Base-by-base conservation (phyloP, 2,113 vertebrate genomes). In the Ursus arctos region DNA sequence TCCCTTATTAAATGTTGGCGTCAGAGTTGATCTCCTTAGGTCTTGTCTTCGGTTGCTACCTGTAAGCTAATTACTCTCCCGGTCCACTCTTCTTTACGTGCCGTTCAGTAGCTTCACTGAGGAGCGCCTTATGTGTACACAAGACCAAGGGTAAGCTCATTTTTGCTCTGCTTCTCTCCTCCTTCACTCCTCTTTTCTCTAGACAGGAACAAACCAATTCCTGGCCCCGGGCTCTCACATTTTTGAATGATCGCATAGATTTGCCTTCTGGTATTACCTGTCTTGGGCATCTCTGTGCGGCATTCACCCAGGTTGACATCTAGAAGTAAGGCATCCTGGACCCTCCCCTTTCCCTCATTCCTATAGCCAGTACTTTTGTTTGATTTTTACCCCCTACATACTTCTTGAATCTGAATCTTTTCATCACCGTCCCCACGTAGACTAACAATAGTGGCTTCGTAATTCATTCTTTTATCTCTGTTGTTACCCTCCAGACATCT, bases 341-440 rank as follows among this genome's bases (percentile, higher is more conserved):
- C 18, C 19, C 53, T 95, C 21, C 9, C 24, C 36, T 67, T 43
- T 19, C n/a, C 53, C 31, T 90, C 15, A n/a, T 94, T 93, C 22
- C 57, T n/a, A 10, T 43, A 93, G 19, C 31, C 40, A 40, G 0
- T 91, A 55, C 47, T 97, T 87, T 36, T 71, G 4, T 51, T 88
- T 79, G 36, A 51, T 55, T 51, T 94, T 94, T 79, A 85, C 57
- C 51, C 55, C 36, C 16, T 85, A 76, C 63, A 12, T 77, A 15
- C 80, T 92, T 94, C 81, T 76, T 72, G 18, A 81, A 28, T 47
- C 40, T 57, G 22, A 59, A 31, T 92, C n/a, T 97, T 95, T 93
- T 91, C 18, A 47, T 91, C 63, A 90, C 55, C 6, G 26, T 96
- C 57, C 31, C 36, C 7, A 76, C 31, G 31, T 61, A 21, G 26